A percentile compares a stretch with the other conserved stretches of the same genome.
phyloP scores from a whole-genome alignment of 2,113 vertebrate genomes.

The Onychostoma macrolepis region DNA sequence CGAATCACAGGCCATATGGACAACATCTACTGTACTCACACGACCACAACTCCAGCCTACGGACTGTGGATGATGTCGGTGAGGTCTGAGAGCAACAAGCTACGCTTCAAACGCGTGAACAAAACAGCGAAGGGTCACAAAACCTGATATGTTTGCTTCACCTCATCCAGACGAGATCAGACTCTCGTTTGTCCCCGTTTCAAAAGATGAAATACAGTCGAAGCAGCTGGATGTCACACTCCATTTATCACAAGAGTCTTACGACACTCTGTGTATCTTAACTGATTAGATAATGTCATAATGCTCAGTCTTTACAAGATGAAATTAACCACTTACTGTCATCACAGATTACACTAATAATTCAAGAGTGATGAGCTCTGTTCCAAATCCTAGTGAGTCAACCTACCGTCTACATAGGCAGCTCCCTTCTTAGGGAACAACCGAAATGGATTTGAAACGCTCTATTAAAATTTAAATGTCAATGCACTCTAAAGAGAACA shows the following conservation, averaged over 20 bases:
- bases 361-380: neutral
- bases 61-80: constrained; percentile 47
- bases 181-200: neutral
- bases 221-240: neutral
- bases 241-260: neutral
- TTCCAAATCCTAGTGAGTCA: neutral
- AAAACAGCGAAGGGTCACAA: neutral
- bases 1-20: constrained; percentile 54
- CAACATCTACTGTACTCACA: constrained; percentile 53
- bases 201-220: neutral
- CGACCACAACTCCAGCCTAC: constrained; percentile 35
- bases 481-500: neutral
- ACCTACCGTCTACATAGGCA: neutral
- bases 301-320: neutral
- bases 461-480: neutral
- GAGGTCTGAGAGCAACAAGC: constrained; percentile 47
- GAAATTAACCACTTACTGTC: neutral
- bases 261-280: neutral
- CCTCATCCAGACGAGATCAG: neutral
- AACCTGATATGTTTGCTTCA: constrained; percentile 36
- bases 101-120: constrained; percentile 1
- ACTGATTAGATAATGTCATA: neutral
- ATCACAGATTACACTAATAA: neutral
- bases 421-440: neutral
- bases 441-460: neutral